Base-by-base conservation (phyloP, 2,113 vertebrate species). In the Gnathonemus echidnorhynchus region DNA sequence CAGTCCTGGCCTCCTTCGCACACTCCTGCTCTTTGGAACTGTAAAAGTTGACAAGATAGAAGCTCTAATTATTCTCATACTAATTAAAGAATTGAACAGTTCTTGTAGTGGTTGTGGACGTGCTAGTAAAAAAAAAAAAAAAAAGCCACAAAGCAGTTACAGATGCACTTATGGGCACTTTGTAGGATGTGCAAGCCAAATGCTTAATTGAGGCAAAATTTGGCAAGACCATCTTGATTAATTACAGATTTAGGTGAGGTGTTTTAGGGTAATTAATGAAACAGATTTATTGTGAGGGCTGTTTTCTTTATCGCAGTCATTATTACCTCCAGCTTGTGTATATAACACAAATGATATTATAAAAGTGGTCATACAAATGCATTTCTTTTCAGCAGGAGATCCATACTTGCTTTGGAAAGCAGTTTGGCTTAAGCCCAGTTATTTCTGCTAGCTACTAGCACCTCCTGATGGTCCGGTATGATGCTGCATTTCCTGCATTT, bases 201-300 rank as follows among this genome's bases (percentile, higher is more conserved):
- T 24, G 52, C 21, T 21, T 88, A 84, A 88, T 6, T 62, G 39
- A 45, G 21, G 53, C 31, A 50, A 88, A 50, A 39, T 62, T 88
- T 42, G 52, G 19, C 50, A 87, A 87, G 27, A 13, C 3, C 49
- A 50, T 87, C 31, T 58, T 21, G 52, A 88, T 88, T 88, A 88
- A 88, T 39, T 58, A 49, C n/a, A 56, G 31, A 88, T 42, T 42
- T 39, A 58, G 6, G 53, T 42, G 21, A 66, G 86, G 31, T 35
- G 53, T 88, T 88, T 45, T 17, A 88, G 53, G 35, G 35, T 88
- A 88, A 88, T 62, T 62, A 42, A 88, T 42, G 53, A 62, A 62
- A 62, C 7, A 39, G 31, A 45, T 88, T 88, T 42, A 19, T 53
- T 42, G 56, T 50, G n/a, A 24, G 6, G 27, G 86, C 52, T 35